A percentile compares a stretch with the other conserved stretches of the same genome.
Evolutionary conservation across 2,888 invertebrate species (phyloP).

Genomic region (Idaea biselata): DNA sequence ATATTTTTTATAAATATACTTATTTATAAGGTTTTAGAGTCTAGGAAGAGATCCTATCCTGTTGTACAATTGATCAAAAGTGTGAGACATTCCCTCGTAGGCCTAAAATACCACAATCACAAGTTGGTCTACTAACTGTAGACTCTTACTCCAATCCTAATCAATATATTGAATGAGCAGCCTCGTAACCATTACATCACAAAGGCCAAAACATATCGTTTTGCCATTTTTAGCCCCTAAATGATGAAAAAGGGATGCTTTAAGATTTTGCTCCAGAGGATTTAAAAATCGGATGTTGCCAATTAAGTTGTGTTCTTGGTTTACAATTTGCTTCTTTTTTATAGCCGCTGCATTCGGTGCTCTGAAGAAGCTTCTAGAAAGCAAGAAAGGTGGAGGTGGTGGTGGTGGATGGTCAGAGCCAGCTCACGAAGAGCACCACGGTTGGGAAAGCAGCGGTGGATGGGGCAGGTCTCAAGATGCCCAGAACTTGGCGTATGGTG

Average conservation of each 20-base stretch:
- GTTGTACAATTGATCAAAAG: neutral
- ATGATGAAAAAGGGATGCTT: neutral
- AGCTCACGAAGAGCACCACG: conserved; percentile 80
- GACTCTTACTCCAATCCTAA: too few species aligned
- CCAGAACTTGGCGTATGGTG: conserved; percentile 86
- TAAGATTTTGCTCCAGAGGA: neutral
- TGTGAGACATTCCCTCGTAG: neutral
- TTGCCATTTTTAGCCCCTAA: neutral
- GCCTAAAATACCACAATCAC: neutral
- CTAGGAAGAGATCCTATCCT: neutral
- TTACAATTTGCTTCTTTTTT: neutral
- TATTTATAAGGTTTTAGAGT: neutral
- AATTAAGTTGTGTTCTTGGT: neutral
- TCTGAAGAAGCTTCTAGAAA: conserved; percentile 85
- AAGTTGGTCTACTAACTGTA: neutral
- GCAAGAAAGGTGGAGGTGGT: conserved; percentile 87
- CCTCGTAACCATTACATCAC: too few species aligned
- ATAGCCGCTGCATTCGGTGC: conserved; percentile 85
- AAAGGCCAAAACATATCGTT: too few species aligned
- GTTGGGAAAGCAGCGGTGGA: conserved; percentile 71
- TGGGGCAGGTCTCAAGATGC: conserved; percentile 85
- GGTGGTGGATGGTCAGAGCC: conserved; percentile 87
- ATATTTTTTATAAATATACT: too few species aligned
- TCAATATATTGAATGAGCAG: too few species aligned
- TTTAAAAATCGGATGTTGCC: neutral